Percentiles rank a stretch among this genome's conserved stretches.
Conservation (phyloP, 1,140 invertebrate genomes). For the Lepidurus packardi region DNA sequence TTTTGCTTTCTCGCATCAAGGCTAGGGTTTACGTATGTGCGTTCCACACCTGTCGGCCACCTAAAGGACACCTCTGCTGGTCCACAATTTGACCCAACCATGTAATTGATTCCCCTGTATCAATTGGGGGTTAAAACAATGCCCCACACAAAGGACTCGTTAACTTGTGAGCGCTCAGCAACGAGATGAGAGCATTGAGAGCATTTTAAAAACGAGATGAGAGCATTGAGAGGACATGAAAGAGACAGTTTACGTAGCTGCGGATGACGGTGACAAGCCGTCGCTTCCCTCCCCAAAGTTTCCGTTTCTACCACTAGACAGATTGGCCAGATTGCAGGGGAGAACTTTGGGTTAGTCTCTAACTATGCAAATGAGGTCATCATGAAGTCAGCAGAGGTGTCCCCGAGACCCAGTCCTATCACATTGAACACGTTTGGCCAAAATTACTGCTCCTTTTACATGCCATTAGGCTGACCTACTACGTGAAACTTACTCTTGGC, state of each 20-base stretch:
- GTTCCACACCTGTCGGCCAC: constrained; percentile 4
- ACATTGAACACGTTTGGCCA: neutral
- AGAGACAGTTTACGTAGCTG: neutral
- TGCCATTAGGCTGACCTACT: neutral
- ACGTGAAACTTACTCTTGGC: neutral
- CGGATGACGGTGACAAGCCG: no score
- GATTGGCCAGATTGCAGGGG: neutral
- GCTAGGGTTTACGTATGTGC: constrained; percentile 17
- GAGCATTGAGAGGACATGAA: neutral
- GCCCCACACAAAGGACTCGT: neutral
- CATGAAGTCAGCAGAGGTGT: neutral
- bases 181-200: neutral
- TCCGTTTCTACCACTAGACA: no score
- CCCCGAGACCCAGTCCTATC: constrained; percentile 17
- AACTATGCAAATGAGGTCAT: neutral
- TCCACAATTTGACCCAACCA: neutral
- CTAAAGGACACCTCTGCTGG: neutral
- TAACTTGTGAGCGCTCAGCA: neutral
- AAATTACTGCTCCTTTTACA: neutral
- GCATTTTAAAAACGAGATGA: no score
- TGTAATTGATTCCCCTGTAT: no score
- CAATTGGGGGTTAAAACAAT: no score
- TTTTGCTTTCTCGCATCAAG: neutral
- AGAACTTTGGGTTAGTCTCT: neutral
- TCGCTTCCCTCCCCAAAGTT: no score